A percentile compares a stretch with the other conserved stretches of the same genome.
phyloP scores from a whole-genome alignment of 2,797 vertebrate species.

The Channallabes apus region DNA sequence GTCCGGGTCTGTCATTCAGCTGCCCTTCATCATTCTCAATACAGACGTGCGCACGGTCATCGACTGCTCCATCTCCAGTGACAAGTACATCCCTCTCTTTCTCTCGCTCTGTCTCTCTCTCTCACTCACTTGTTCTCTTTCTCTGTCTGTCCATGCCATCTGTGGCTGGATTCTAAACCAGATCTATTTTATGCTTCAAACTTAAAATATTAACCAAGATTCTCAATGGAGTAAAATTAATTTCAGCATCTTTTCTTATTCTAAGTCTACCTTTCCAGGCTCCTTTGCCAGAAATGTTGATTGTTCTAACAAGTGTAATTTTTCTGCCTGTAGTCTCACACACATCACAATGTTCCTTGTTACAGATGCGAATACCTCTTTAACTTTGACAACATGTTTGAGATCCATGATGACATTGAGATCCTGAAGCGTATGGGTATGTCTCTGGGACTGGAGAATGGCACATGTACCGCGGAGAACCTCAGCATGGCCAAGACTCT shows the following conservation, averaged over 20 bases:
- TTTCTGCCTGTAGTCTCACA: not conserved
- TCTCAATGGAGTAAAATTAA: not conserved
- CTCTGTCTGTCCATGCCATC: not conserved
- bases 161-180: not conserved
- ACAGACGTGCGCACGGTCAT: conserved; percentile 85
- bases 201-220: not conserved
- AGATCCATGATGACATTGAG: conserved; percentile 85
- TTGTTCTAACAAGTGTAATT: not conserved
- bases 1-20: conserved; percentile 74
- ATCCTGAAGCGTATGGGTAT: conserved; percentile 86
- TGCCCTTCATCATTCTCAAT: conserved; percentile 86
- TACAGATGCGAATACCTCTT: conserved; percentile 87
- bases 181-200: conserved; percentile 1
- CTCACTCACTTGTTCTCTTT: not conserved
- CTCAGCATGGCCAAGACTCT: conserved; percentile 78
- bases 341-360: not conserved
- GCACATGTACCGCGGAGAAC: conserved; percentile 78
- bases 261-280: not conserved
- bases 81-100: conserved; percentile 75
- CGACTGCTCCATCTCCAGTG: conserved; percentile 88
- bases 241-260: not conserved
- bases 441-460: conserved; percentile 82
- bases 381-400: conserved; percentile 87
- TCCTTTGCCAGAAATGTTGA: not conserved
- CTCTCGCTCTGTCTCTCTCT: conserved; percentile 9